Evolutionary conservation across 2,113 vertebrate species (phyloP), one percentile per base, ranked within the genome.

Genomic region (Cyanistes caeruleus): DNA sequence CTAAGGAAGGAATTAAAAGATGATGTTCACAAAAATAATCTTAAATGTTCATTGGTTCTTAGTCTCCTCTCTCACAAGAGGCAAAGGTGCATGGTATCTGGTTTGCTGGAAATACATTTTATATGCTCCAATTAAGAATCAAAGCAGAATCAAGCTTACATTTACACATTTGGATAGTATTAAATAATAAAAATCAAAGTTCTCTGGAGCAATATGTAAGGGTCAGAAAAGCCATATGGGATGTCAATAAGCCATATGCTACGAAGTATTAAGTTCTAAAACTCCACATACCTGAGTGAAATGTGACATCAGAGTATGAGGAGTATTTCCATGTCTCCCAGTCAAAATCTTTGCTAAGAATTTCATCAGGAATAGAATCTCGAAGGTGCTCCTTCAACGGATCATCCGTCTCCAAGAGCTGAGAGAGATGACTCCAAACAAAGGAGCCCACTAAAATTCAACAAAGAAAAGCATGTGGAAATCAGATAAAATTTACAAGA

Each of bases 341-440:
- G 25, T 98, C 98, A 97, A 99, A 99, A 79, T 99, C 98, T 95
- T 91, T 98, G 95, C 98, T 98, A 88, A 99, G 95, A 27, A 99
- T 98, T 85, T 99, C 98, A 70, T 99, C 96, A 15, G 99, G 98
- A 80, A 99, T 96, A 15, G 97, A 94, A 46, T 99, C 98, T 15
- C 96, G 95, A 46, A 99, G 94, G 28, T 96, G 46, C 80, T 96
- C 97, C 95, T 99, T 99, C 87, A 98, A 39, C 5, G 99, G 99
- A 91, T 99, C 99, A 19, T 98, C 97, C 0, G 98, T 99, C 94
- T 98, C 98, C 90, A 99, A 93, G 49, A 99, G 91, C 87, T 98
- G 98, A 60, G 98, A 98, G 31, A 99, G 97, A 82, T 99, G 99
- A 93, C 98, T 99, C 99, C 99, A 99, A 62, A 99, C 99, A 89